Evolutionary conservation across 2,113 vertebrate genomes (phyloP), one percentile per base, ranked within the genome.

Genomic region (Pygoscelis antarcticus): DNA sequence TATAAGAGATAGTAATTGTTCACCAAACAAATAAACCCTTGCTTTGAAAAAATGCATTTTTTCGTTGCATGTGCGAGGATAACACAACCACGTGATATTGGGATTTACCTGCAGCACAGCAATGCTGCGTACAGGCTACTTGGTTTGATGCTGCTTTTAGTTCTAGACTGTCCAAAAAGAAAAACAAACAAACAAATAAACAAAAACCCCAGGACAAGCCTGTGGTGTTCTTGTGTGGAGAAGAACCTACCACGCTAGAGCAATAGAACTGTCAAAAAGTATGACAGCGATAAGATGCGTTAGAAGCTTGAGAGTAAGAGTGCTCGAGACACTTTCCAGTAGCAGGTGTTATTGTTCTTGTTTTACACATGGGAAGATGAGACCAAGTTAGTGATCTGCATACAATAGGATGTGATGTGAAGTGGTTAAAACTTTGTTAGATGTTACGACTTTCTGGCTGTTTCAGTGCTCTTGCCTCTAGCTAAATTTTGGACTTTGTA

Each of bases 331-430:
- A 9, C 0, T 1, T 87, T 23, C 4, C 11, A 10, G n/a, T 12
- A 34, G 29, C 7, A 38, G 47, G 6, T 1, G 2, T 42, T 47
- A 21, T 32, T 32, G 11, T 44, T 52, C 20, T 64, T 64, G 30
- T 69, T 87, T 65, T 19, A 15, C 0, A 1, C 0, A 0, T 1
- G 16, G 29, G 26, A 54, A 78, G 40, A n/a, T 29, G 74, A 55
- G 58, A 69, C 25, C 40, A n/a, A 7, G 46, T 51, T 36, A 70
- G 26, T 38, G 20, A 36, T 65, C 30, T 40, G 17, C 20, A 4
- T 47, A 27, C 40, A 52, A 3, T 3, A 42, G 26, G 10, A 32
- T 1, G 1, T 74, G 42, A 40, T 4, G 6, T 38, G 60, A 36
- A 14, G 40, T 6, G 46, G 4, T 38, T 30, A 38, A 74, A 34